Conservation (phyloP, 2,888 invertebrate species). For the Dynastes grantii region DNA sequence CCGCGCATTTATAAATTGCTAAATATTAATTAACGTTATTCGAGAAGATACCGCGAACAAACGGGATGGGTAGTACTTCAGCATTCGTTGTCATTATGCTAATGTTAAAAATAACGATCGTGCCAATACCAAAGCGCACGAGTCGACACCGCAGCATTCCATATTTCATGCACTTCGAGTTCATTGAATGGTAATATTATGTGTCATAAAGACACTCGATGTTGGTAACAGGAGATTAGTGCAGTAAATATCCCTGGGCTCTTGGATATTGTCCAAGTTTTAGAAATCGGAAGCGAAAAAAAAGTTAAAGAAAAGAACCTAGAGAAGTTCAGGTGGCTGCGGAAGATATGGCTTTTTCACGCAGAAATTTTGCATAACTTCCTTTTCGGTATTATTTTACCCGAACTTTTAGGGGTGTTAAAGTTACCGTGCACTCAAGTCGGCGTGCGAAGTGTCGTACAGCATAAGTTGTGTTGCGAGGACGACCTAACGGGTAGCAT, state of each 20-base stretch:
- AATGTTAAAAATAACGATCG: slow-evolving; percentile 25
- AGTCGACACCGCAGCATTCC: slow-evolving; percentile 16
- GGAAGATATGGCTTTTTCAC: slow-evolving; percentile 35
- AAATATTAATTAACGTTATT: slow-evolving; percentile 36
- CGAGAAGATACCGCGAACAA: not conserved
- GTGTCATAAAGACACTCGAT: slow-evolving; percentile 27
- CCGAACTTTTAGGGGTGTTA: slow-evolving; percentile 48
- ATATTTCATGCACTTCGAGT: slow-evolving; percentile 36
- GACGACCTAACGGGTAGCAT: slow-evolving; percentile 17
- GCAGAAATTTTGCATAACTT: slow-evolving; percentile 48
- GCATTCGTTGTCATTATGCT: slow-evolving; percentile 27
- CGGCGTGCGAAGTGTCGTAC: slow-evolving; percentile 43
- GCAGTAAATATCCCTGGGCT: slow-evolving; percentile 21
- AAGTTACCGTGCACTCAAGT: slow-evolving; percentile 16
- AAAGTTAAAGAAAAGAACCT: slow-evolving; percentile 3
- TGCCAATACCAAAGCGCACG: not conserved
- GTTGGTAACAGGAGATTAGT: slow-evolving; percentile 42
- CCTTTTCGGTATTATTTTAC: slow-evolving; percentile 43
- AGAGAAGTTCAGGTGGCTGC: slow-evolving; percentile 26
- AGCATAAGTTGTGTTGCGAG: slow-evolving; percentile 49
- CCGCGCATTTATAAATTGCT: slow-evolving; percentile 19
- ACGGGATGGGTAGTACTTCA: not conserved
- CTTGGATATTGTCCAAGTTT: slow-evolving; percentile 43
- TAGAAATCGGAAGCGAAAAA: slow-evolving; percentile 11
- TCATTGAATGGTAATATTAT: slow-evolving; percentile 40